Conservation (phyloP, 2,797 vertebrate species). For the Carcharodon carcharias region DNA sequence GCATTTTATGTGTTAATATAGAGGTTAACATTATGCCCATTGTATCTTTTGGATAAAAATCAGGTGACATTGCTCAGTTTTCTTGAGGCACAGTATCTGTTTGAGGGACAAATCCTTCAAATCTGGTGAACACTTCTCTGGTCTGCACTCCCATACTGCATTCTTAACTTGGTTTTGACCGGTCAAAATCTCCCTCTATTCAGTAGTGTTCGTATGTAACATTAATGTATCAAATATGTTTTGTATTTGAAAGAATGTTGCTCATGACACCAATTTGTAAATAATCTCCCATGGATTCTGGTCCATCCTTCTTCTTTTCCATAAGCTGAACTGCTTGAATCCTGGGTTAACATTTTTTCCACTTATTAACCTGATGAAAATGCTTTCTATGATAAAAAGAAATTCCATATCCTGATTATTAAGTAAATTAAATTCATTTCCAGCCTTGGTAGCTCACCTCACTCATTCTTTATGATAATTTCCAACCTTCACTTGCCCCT, state of each 20-base stretch:
- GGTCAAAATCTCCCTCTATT: background rate
- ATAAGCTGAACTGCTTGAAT: background rate
- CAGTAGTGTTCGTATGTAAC: background rate
- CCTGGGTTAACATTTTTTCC: background rate
- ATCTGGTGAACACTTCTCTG: background rate
- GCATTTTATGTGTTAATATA: background rate
- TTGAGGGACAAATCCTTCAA: background rate
- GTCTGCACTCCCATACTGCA: background rate
- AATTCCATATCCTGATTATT: background rate
- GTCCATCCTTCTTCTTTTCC: background rate
- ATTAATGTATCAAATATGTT: background rate
- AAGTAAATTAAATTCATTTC: background rate
- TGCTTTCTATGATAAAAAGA: background rate
- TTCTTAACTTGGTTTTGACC: background rate
- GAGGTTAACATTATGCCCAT: background rate
- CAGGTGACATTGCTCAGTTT: background rate
- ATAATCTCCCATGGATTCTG: background rate
- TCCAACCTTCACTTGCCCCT: background rate
- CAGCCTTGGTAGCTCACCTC: background rate
- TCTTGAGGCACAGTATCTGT: background rate
- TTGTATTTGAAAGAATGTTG: background rate
- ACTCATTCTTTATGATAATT: background rate
- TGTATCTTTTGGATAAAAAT: background rate
- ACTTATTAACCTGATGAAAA: background rate
- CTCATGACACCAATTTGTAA: background rate